These are phyloP conservation scores for Neodiprion pinetum DNA, from an alignment of 1,140 invertebrate genomes.

Conservation along the genomic window DNA sequence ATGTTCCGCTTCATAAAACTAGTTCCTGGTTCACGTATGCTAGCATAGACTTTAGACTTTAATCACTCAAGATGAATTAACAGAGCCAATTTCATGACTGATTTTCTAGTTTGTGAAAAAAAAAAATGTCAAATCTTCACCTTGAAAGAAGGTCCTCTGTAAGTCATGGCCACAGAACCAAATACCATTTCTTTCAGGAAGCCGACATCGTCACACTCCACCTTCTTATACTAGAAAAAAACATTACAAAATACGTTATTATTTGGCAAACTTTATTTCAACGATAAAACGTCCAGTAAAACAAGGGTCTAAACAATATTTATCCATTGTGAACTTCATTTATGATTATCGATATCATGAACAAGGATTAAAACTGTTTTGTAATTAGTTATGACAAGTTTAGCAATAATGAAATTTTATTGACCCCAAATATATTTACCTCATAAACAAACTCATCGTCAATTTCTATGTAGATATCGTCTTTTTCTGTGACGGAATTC, in stretches of 20 bases:
- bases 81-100: constrained; percentile 23
- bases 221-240: constrained; percentile 40
- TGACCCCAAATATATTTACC: constrained; percentile 11
- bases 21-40: too few species aligned
- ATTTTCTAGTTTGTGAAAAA: too few species aligned
- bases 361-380: too few species aligned
- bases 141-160: constrained; percentile 82
- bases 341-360: not conserved
- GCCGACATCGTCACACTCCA: constrained; percentile 70
- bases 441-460: not conserved
- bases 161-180: constrained; percentile 86
- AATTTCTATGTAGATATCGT: constrained; percentile 21
- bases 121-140: constrained; percentile 40
- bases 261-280: not conserved
- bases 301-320: not conserved
- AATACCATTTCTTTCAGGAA: constrained; percentile 89
- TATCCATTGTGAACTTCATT: constrained; percentile 33
- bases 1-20: not conserved
- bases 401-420: not conserved
- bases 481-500: constrained; percentile 8
- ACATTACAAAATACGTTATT: too few species aligned
- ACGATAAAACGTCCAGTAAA: not conserved
- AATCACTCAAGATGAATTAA: not conserved
- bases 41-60: too few species aligned
- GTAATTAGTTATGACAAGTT: too few species aligned